Evolutionary conservation across 2,888 invertebrate genomes (phyloP).

Genomic region (Seira ritae): DNA sequence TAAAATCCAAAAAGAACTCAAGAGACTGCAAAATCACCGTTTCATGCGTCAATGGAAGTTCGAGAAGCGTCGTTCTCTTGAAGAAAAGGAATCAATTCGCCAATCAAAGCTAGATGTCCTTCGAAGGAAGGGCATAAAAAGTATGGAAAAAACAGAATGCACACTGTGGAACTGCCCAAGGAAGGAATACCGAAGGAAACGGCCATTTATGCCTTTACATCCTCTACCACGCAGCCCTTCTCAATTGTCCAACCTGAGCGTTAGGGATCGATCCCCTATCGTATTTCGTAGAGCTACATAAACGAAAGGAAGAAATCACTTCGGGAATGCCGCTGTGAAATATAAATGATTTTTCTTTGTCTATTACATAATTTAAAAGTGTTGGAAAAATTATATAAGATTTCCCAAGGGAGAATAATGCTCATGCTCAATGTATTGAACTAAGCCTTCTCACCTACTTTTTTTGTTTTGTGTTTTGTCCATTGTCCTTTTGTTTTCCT

Average conservation of each 20-base stretch:
- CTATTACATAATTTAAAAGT: no score
- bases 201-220: slow-evolving; percentile 27
- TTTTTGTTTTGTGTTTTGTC: no score
- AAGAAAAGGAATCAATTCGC: slow-evolving; percentile 31
- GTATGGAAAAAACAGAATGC: slow-evolving; percentile 35
- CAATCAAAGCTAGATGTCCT: slow-evolving; percentile 33
- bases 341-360: no score
- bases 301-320: slow-evolving; percentile 15
- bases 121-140: slow-evolving; percentile 33
- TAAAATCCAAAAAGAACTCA: slow-evolving; percentile 11
- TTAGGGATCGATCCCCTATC: slow-evolving; percentile 37
- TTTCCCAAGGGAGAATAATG: no score
- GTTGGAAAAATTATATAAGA: no score
- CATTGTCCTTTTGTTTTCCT: no score
- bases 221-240: not conserved
- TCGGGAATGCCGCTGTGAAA: no score
- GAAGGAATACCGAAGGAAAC: slow-evolving; percentile 25
- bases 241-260: slow-evolving; percentile 38
- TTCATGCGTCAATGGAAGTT: not conserved
- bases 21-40: slow-evolving; percentile 19
- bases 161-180: slow-evolving; percentile 49
- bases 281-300: slow-evolving; percentile 22
- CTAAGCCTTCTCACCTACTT: no score
- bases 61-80: not conserved
- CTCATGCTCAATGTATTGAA: no score